phyloP scores from a whole-genome alignment of 2,888 invertebrate genomes.

The Philhelius pedissequus region DNA sequence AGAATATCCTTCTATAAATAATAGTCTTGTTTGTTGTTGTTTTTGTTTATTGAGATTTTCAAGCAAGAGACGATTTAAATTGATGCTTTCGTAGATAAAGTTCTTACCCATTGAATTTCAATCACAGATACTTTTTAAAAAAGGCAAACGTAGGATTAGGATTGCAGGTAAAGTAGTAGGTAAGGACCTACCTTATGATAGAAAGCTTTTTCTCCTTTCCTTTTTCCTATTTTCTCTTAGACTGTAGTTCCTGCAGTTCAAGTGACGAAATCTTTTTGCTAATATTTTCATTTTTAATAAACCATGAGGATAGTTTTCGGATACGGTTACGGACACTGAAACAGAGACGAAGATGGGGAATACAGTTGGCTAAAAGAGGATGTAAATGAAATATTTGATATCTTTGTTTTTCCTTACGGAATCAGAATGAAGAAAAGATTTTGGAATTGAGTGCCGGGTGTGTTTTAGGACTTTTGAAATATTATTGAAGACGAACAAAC shows the following conservation, averaged over 20 bases:
- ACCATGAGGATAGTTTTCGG: constrained; percentile 36
- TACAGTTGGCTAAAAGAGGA: neutral
- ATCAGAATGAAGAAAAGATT: neutral
- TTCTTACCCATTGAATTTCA: constrained; percentile 5
- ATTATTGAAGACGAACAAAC: neutral
- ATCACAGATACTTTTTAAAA: constrained; percentile 2
- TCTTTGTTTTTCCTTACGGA: neutral
- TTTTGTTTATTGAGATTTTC: neutral
- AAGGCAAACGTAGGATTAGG: neutral
- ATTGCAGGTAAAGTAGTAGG: too few relatives aligned
- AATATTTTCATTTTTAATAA: constrained; percentile 50
- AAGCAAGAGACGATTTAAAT: neutral
- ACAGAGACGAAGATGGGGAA: too few relatives aligned
- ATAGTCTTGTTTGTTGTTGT: neutral
- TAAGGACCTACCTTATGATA: neutral
- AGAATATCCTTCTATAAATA: constrained; percentile 9
- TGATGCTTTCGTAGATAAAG: neutral
- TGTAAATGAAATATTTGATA: constrained; percentile 14
- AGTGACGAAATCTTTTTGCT: constrained; percentile 25
- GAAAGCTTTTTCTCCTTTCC: neutral
- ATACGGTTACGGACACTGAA: too few relatives aligned
- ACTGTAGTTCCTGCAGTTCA: neutral
- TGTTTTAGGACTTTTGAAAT: neutral
- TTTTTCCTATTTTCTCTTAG: neutral
- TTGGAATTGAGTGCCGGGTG: neutral